Evolutionary conservation across 2,113 vertebrate species (phyloP), one percentile per base, ranked within the genome.

Genomic region (Morone chrysops): DNA sequence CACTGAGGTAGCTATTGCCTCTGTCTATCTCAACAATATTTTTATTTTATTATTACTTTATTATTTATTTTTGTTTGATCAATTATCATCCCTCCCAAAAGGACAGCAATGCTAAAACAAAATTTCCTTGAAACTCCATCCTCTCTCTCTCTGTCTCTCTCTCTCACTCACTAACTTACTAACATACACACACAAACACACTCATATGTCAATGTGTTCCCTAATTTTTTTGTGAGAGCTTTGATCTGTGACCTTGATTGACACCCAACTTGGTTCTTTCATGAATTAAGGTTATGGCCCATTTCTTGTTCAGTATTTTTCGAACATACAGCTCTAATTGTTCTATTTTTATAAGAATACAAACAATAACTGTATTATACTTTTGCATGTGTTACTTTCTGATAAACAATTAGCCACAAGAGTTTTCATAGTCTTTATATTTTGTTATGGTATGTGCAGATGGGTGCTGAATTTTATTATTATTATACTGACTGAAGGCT

Each of bases 241-340:
- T n/a, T 57, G 62, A 40, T 56, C 20, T 43, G 18, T 59, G 51
- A 43, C 51, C 36, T 41, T 1, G 16, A 56, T 14, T 73, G 6
- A 59, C n/a, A n/a, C n/a, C 8, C 20, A 48, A 14, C 62, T 60
- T 74, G 16, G n/a, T 68, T 81, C 13, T 73, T 40, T 54, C 20
- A 69, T 61, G 22, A 54, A 1, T 48, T 8, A 18, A 36, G 31
- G 31, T 31, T 31, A 31, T 31, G 31, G 31, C 1, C 31, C 31
- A 31, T 31, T 31, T 31, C 31, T 31, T 31, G 31, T 31, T 31
- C 31, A 31, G 31, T 31, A 31, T 31, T 31, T 31, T 31, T 31
- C 31, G 31, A 31, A 31, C 31, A 31, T 31, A 31, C 31, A 31
- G 31, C 31, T 31, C 31, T 31, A 31, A 31, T 31, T 31, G 31